Evolutionary conservation across 2,113 vertebrate species (phyloP).

Genomic region (Gulo gulo): DNA sequence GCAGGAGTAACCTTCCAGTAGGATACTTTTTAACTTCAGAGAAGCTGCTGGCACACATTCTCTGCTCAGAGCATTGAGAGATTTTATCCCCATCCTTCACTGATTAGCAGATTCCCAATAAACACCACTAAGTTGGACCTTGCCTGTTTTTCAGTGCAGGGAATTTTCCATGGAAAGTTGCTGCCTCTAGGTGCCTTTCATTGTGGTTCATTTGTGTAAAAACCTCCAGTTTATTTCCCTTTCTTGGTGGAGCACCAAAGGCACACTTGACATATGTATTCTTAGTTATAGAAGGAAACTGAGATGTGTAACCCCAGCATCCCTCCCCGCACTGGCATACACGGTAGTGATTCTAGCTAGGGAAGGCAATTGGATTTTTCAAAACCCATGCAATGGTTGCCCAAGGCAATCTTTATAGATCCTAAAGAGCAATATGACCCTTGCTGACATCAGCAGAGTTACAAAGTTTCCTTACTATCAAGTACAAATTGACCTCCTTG

Average conservation of each 20-base stretch:
- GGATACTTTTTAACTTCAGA: not conserved
- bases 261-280: not conserved
- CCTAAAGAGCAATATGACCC: not conserved
- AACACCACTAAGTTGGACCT: not conserved
- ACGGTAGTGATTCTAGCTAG: not conserved
- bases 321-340: not conserved
- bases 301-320: not conserved
- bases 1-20: not conserved
- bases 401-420: not conserved
- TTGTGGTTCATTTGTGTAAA: not conserved
- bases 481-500: slow-evolving; percentile 1
- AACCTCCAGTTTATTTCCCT: not conserved
- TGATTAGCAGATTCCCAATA: not conserved
- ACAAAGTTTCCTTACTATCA: slow-evolving; percentile 13
- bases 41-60: not conserved
- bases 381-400: not conserved
- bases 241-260: not conserved
- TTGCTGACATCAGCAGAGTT: not conserved
- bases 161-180: not conserved
- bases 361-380: slow-evolving; percentile 17
- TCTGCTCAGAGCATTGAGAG: not conserved
- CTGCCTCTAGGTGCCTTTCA: not conserved
- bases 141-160: not conserved
- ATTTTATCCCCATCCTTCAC: not conserved
- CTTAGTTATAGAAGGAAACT: not conserved